A percentile compares a stretch with the other conserved stretches of the same genome.
phyloP scores from a whole-genome alignment of 2,113 vertebrate species.

The Amphiprion percula region DNA sequence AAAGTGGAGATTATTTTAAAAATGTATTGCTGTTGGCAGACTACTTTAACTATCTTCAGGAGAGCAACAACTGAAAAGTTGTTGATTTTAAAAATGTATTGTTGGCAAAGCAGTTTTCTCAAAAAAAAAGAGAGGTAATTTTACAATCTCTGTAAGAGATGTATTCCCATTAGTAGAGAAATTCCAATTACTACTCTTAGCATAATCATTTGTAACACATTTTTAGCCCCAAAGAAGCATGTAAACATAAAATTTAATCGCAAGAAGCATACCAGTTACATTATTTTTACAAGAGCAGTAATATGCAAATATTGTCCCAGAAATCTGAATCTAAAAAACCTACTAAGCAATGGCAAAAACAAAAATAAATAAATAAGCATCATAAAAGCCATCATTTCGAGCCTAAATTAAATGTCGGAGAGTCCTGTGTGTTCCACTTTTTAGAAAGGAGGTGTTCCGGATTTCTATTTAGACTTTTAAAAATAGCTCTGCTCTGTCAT shows the following conservation, averaged over 20 bases:
- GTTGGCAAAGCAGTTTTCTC: not conserved
- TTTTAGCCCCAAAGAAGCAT: not conserved
- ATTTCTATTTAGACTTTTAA: constrained; percentile 18
- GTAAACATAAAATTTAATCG: too few relatives aligned
- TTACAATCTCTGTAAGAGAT: too few relatives aligned
- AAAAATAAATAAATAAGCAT: not conserved
- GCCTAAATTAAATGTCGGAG: constrained; percentile 29
- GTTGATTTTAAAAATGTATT: too few relatives aligned
- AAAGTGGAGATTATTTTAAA: too few relatives aligned
- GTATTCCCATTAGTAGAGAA: not conserved
- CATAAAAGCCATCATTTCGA: constrained; percentile 16
- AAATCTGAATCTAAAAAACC: constrained; percentile 38
- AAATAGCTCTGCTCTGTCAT: constrained; percentile 68
- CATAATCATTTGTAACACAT: not conserved
- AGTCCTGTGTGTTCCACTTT: constrained; percentile 43
- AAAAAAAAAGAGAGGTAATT: not conserved
- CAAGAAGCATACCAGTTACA: not conserved
- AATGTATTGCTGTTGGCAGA: too few relatives aligned
- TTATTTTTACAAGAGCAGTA: constrained; percentile 23
- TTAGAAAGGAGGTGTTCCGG: not conserved
- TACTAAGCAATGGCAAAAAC: constrained; percentile 29
- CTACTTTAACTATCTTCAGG: too few relatives aligned
- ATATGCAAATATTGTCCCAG: constrained; percentile 41
- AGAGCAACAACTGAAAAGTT: too few relatives aligned
- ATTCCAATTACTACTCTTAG: not conserved